Percentiles rank a stretch among this genome's conserved stretches.
These are phyloP conservation scores for Pardalotus punctatus DNA, from an alignment of 2,113 vertebrate genomes.

Conservation along the genomic window DNA sequence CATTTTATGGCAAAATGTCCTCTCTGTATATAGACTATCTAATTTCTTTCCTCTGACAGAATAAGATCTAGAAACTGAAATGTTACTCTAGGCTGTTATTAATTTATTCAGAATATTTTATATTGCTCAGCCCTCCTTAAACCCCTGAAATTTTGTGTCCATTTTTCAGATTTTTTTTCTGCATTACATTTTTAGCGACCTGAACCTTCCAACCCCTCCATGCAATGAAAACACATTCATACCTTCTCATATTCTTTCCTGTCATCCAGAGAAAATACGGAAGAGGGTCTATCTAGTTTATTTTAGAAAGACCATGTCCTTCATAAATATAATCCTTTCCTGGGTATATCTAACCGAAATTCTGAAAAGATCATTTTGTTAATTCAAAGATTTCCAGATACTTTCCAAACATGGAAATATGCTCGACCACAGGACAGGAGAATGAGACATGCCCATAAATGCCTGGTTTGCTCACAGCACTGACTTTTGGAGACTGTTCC, in stretches of 20 bases:
- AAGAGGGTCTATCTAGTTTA: background rate
- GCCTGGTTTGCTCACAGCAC: background rate
- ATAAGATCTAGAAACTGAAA: background rate
- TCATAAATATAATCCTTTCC: background rate
- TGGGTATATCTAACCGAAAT: background rate
- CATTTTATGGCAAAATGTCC: background rate
- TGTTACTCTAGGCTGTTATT: background rate
- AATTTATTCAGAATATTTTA: background rate
- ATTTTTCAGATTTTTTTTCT: background rate
- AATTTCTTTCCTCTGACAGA: background rate
- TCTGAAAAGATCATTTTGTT: background rate
- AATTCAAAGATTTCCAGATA: background rate
- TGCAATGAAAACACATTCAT: background rate
- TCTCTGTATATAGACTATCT: background rate
- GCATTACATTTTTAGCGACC: background rate
- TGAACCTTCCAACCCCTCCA: background rate
- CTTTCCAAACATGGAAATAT: background rate
- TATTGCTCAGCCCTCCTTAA: background rate
- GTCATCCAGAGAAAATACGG: background rate
- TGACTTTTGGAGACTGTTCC: background rate
- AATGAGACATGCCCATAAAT: background rate
- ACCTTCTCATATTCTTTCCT: background rate
- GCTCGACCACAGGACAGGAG: background rate
- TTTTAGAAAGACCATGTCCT: background rate
- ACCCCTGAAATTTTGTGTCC: background rate